Conservation (phyloP, 2,888 invertebrate species). For the Odontomyia ornata region DNA sequence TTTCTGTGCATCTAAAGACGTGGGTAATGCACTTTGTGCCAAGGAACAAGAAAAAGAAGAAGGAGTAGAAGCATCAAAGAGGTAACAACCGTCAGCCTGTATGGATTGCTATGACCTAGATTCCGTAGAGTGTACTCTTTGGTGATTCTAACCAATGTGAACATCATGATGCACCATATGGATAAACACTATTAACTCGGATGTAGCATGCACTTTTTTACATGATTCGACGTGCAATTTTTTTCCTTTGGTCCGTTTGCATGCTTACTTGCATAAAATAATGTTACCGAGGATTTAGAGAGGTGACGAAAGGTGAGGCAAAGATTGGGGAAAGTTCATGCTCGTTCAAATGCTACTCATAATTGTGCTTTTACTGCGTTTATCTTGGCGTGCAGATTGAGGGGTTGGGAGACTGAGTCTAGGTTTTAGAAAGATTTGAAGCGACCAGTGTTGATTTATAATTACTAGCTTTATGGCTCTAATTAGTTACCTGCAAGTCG, state of each 20-base stretch:
- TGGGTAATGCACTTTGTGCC: constrained; percentile 17
- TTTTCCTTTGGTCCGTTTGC: constrained; percentile 44
- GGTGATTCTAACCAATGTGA: constrained; percentile 7
- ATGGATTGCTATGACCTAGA: constrained; percentile 40
- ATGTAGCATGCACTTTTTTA: constrained; percentile 18
- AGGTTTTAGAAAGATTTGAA: background rate
- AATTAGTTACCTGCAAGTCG: constrained; percentile 12
- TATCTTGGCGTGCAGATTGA: background rate
- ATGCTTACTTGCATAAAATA: constrained; percentile 40
- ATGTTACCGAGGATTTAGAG: background rate
- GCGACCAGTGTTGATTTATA: background rate
- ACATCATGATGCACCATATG: constrained; percentile 40
- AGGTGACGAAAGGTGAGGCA: constrained; percentile 8
- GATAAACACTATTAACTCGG: constrained; percentile 31
- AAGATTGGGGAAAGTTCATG: constrained; percentile 51
- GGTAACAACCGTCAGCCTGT: background rate
- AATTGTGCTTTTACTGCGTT: background rate
- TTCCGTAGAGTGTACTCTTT: background rate
- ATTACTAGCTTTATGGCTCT: constrained; percentile 11
- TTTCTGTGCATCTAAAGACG: background rate
- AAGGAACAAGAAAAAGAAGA: too few relatives aligned
- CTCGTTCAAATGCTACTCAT: constrained; percentile 52
- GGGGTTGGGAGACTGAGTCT: background rate
- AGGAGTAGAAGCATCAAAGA: background rate
- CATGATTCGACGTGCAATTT: constrained; percentile 39